Conservation (phyloP, 1,140 invertebrate species). For the Drosophila ananassae region DNA sequence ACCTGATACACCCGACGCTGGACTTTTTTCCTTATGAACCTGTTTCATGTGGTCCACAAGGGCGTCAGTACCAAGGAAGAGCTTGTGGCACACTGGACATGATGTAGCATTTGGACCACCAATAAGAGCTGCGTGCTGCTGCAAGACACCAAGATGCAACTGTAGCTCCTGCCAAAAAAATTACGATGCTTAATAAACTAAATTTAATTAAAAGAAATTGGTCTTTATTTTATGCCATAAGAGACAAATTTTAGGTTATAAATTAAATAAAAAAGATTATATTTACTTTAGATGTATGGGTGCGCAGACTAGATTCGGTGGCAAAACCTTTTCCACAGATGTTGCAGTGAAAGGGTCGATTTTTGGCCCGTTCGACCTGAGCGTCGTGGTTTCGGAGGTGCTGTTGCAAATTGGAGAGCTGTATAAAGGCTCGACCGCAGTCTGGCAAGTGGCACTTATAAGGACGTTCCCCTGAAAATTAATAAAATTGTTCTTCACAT, state of each 20-base stretch:
- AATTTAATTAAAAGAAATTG: no score
- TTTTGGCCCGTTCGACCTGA: constrained; percentile 97
- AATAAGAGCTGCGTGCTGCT: constrained; percentile 95
- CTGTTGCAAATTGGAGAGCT: constrained; percentile 98
- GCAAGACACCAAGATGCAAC: constrained; percentile 93
- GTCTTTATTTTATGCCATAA: background rate
- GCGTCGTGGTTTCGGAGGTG: constrained; percentile 98
- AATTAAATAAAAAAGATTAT: constrained; percentile 31
- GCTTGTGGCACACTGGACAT: constrained; percentile 96
- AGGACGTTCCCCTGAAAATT: constrained; percentile 94
- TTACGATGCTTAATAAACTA: background rate
- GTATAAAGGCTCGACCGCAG: constrained; percentile 98
- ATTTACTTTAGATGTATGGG: constrained; percentile 98
- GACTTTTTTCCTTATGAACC: constrained; percentile 93
- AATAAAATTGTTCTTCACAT: background rate
- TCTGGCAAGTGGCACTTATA: constrained; percentile 98
- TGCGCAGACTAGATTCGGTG: constrained; percentile 96
- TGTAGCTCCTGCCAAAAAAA: constrained; percentile 88
- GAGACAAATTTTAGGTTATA: no score
- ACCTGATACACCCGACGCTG: constrained; percentile 93
- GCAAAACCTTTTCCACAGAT: constrained; percentile 98
- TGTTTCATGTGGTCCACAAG: constrained; percentile 98
- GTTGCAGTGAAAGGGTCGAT: constrained; percentile 97
- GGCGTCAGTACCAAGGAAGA: constrained; percentile 95
- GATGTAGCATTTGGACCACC: constrained; percentile 95